These are phyloP conservation scores for Bilobella aurantiaca DNA, from an alignment of 1,140 invertebrate genomes.

Conservation along the genomic window DNA sequence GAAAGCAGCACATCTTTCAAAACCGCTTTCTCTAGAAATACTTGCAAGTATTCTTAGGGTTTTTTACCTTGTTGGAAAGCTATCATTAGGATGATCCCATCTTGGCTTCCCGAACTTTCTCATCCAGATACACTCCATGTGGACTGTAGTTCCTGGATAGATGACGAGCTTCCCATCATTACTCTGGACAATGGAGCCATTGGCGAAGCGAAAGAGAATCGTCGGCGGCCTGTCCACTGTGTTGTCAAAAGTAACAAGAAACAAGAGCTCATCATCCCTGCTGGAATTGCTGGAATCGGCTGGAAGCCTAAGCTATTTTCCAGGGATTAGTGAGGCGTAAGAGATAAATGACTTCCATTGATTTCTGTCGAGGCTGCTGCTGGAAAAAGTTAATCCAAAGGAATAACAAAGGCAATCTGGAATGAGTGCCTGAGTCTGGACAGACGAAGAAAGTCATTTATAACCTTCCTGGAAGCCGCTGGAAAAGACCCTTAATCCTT, in stretches of 20 bases:
- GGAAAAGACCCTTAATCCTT: conserved; percentile 41
- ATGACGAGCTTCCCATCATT: conserved; percentile 73
- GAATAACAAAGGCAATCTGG: not conserved
- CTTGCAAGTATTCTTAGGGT: not conserved
- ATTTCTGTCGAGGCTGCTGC: conserved; percentile 6
- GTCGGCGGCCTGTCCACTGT: conserved; percentile 74
- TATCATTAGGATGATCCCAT: conserved; percentile 48
- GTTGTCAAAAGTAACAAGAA: conserved; percentile 13
- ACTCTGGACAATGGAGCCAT: conserved; percentile 72
- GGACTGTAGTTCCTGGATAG: conserved; percentile 68
- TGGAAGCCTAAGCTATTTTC: no score
- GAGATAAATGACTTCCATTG: conserved; percentile 4
- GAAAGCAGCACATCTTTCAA: not conserved
- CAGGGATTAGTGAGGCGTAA: no score
- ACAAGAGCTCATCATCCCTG: not conserved
- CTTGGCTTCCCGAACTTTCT: conserved; percentile 68
- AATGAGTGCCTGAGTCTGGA: not conserved
- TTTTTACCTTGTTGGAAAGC: not conserved
- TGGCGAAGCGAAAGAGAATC: conserved; percentile 65
- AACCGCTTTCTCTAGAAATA: not conserved
- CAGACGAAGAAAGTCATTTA: not conserved
- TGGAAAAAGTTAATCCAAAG: not conserved
- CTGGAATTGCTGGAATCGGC: no score
- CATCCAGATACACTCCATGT: conserved; percentile 79
- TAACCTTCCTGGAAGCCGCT: not conserved